Percentiles rank a stretch among this genome's conserved stretches.
Conservation (phyloP, 2,797 vertebrate genomes). For the Atherinosoma microstoma region DNA sequence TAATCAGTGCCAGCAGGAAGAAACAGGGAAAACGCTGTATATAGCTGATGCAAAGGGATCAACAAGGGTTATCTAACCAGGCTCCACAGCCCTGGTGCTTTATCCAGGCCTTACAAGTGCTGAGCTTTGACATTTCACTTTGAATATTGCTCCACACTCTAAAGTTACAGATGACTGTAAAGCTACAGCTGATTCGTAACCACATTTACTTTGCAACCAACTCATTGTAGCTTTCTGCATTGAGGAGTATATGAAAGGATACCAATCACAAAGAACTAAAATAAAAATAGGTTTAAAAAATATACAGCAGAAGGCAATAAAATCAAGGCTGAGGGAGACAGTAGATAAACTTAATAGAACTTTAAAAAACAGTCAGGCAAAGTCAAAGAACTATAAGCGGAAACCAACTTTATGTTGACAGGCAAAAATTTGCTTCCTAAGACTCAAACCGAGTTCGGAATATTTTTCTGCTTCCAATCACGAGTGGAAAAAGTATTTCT, state of each 20-base stretch:
- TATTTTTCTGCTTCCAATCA: background rate
- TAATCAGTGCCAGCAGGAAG: slow-evolving; percentile 7
- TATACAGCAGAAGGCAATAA: background rate
- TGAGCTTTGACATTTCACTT: background rate
- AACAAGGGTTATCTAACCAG: slow-evolving; percentile 5
- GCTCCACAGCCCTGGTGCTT: background rate
- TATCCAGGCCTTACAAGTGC: background rate
- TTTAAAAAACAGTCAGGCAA: background rate
- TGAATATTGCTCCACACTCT: background rate
- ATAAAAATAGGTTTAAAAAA: background rate
- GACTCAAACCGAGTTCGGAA: background rate
- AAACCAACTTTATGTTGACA: background rate
- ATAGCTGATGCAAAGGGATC: slow-evolving; percentile 25
- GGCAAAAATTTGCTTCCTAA: background rate
- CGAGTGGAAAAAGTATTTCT: background rate
- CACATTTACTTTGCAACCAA: slow-evolving; percentile 5
- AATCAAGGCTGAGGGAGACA: background rate
- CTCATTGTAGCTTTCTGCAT: background rate
- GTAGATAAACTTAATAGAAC: background rate
- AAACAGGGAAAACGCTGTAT: background rate
- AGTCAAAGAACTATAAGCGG: background rate
- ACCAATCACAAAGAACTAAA: background rate
- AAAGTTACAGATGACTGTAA: slow-evolving; percentile 4
- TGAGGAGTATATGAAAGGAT: background rate
- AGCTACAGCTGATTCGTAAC: background rate